Conservation (phyloP, 64 coral and sea anemone species). For the Orbicella faveolata region DNA sequence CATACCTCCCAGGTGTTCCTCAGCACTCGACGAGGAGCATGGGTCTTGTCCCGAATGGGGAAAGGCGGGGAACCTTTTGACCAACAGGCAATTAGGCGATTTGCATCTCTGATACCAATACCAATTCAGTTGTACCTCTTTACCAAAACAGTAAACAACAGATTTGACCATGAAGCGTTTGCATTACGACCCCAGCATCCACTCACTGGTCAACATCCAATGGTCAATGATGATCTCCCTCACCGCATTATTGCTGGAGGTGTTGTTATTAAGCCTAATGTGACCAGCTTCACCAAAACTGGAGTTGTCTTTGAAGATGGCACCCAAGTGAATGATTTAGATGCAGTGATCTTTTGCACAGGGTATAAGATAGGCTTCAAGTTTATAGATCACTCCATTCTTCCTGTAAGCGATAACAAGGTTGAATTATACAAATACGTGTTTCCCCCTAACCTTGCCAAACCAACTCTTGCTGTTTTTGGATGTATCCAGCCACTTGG, state of each 20-base stretch:
- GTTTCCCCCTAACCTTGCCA: slow-evolving; percentile 65
- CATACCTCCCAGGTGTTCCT: slow-evolving; percentile 77
- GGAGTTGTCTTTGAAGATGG: slow-evolving; percentile 82
- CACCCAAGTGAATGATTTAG: slow-evolving; percentile 45
- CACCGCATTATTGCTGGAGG: slow-evolving; percentile 70
- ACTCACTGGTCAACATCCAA: slow-evolving; percentile 64
- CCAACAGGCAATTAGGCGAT: slow-evolving; percentile 15
- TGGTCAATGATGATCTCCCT: slow-evolving; percentile 83
- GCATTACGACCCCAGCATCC: slow-evolving; percentile 63
- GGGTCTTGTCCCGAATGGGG: slow-evolving; percentile 83
- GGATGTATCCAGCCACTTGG: slow-evolving; percentile 81
- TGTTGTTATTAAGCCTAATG: slow-evolving; percentile 76
- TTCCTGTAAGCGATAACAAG: slow-evolving; percentile 59
- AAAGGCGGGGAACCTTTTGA: slow-evolving; percentile 65
- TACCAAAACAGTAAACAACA: slow-evolving; percentile 20
- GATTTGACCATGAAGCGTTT: slow-evolving; percentile 67
- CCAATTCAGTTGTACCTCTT: not conserved
- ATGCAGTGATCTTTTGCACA: slow-evolving; percentile 93
- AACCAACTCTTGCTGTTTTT: slow-evolving; percentile 81
- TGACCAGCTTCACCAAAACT: slow-evolving; percentile 65
- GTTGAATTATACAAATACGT: slow-evolving; percentile 96
- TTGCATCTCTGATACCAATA: not conserved
- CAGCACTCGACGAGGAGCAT: slow-evolving; percentile 88
- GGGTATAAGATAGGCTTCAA: slow-evolving; percentile 82
- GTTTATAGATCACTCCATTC: slow-evolving; percentile 70